Evolutionary conservation across 2,797 vertebrate genomes (phyloP).

Genomic region (Epinephelus malabaricus): DNA sequence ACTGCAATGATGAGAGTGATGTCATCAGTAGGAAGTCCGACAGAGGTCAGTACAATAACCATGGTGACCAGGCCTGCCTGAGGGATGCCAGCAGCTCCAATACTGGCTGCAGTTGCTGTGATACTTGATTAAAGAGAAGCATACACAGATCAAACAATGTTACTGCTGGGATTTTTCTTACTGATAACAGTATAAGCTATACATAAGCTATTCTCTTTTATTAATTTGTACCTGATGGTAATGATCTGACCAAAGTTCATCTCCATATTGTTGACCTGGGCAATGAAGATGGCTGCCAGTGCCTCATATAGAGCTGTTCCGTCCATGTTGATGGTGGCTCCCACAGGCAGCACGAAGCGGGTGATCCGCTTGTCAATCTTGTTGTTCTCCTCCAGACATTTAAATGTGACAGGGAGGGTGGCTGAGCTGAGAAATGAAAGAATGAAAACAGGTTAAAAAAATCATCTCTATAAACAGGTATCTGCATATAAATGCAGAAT

Average conservation of each 20-base stretch:
- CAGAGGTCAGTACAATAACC: constrained; percentile 98
- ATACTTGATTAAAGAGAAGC: constrained; percentile 85
- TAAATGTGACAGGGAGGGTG: constrained; percentile 96
- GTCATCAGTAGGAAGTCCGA: constrained; percentile 97
- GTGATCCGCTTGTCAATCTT: constrained; percentile 95
- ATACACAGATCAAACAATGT: background rate
- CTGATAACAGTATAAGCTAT: background rate
- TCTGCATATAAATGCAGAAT: too few species aligned
- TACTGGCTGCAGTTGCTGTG: constrained; percentile 97
- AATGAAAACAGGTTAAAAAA: background rate
- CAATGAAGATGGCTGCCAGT: constrained; percentile 97
- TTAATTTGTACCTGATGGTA: constrained; percentile 92
- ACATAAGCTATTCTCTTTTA: too few species aligned
- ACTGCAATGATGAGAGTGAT: constrained; percentile 99
- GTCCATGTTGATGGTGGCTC: constrained; percentile 98
- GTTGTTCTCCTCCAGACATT: constrained; percentile 96
- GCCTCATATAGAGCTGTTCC: constrained; percentile 98
- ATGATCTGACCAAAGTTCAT: constrained; percentile 98
- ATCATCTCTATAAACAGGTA: too few species aligned
- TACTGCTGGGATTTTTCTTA: background rate
- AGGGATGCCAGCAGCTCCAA: constrained; percentile 97
- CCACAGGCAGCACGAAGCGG: constrained; percentile 95
- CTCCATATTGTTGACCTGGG: constrained; percentile 97
- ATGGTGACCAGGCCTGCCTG: constrained; percentile 98
- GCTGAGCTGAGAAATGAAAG: constrained; percentile 89